A percentile compares a stretch with the other conserved stretches of the same genome.
Evolutionary conservation across 2,113 vertebrate genomes (phyloP).

Genomic region (Centropus unirufus): DNA sequence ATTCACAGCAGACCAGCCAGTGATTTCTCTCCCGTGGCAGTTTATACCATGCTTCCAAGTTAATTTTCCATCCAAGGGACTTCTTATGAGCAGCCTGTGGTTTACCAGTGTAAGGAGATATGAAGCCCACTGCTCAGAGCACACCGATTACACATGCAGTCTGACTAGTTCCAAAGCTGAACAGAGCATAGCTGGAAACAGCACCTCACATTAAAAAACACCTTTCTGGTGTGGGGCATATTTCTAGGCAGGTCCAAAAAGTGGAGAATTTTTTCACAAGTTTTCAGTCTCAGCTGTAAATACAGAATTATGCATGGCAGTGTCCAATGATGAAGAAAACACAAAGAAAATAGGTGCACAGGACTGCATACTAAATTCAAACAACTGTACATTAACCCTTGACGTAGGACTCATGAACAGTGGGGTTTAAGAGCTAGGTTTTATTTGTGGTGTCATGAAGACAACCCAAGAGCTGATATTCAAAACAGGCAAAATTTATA

Average conservation of each 20-base stretch:
- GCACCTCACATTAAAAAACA: background rate
- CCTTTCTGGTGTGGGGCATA: background rate
- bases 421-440: background rate
- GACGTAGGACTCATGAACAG: background rate
- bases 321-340: background rate
- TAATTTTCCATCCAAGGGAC: background rate
- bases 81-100: background rate
- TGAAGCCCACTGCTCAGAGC: background rate
- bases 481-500: background rate
- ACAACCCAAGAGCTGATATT: background rate
- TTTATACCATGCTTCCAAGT: background rate
- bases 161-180: background rate
- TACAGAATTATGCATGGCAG: background rate
- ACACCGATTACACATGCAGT: background rate
- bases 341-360: background rate
- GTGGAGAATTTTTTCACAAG: background rate
- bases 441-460: background rate
- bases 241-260: background rate
- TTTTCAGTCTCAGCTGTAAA: background rate
- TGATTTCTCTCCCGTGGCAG: background rate
- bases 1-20: background rate
- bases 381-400: background rate
- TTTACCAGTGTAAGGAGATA: background rate
- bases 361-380: background rate
- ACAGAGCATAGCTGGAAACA: background rate